These are phyloP conservation scores for Lota lota DNA, from an alignment of 2,113 vertebrate species.

Conservation along the genomic window DNA sequence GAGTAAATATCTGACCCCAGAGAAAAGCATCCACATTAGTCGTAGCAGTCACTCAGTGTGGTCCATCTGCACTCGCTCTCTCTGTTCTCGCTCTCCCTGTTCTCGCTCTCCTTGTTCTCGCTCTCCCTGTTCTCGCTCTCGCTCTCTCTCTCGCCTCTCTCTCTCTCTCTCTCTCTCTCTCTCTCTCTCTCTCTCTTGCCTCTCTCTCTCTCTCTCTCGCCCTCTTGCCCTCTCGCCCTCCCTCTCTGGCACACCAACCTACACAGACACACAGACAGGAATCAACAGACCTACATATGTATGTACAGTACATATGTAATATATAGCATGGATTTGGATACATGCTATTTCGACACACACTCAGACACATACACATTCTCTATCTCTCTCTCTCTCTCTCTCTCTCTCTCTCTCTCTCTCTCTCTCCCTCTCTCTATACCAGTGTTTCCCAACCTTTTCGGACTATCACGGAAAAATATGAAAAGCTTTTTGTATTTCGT, in stretches of 20 bases:
- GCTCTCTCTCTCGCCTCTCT: conserved; percentile 27
- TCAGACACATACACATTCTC: no score
- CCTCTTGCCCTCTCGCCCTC: conserved; percentile 40
- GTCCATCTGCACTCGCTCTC: conserved; percentile 70
- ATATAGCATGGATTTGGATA: no score
- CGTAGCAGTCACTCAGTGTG: conserved; percentile 69
- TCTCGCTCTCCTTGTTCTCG: conserved; percentile 21
- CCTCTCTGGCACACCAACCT: no score
- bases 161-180: conserved; percentile 50
- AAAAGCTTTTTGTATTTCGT: background rate
- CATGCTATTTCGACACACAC: no score
- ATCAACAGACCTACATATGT: no score
- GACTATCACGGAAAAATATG: no score
- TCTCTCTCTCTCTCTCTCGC: background rate
- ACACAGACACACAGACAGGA: no score
- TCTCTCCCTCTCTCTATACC: no score
- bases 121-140: conserved; percentile 64
- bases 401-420: no score
- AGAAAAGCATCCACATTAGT: conserved; percentile 73
- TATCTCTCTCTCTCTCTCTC: no score
- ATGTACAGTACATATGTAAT: no score
- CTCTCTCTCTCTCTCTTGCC: conserved; percentile 25
- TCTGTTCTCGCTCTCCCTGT: conserved; percentile 15
- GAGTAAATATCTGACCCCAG: conserved; percentile 79
- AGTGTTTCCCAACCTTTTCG: no score